Percentiles rank a stretch among this genome's conserved stretches.
These are phyloP conservation scores for Nicator chloris DNA, from an alignment of 2,113 vertebrate genomes.

Conservation along the genomic window DNA sequence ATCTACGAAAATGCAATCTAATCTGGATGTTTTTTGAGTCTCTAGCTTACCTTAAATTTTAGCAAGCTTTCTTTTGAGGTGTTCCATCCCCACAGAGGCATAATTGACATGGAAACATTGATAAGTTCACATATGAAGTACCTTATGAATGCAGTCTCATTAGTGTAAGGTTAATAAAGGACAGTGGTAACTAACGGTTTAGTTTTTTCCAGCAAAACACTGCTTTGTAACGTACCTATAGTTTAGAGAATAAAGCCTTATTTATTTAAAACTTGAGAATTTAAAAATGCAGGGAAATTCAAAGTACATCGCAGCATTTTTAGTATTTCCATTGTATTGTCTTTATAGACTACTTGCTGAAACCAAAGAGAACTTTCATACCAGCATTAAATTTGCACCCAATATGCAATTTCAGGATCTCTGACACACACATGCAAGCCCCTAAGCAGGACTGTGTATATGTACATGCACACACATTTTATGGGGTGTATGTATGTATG, in stretches of 20 bases:
- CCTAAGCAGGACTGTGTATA: not conserved
- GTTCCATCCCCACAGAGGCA: conserved; percentile 30
- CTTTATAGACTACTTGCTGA: conserved; percentile 73
- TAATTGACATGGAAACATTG: conserved; percentile 30
- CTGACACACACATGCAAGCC: conserved; percentile 41
- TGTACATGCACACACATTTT: not conserved
- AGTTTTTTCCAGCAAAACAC: conserved; percentile 36
- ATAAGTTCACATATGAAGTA: not conserved
- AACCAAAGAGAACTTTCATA: conserved; percentile 80
- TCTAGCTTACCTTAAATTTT: conserved; percentile 58
- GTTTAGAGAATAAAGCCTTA: conserved; percentile 67
- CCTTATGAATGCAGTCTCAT: conserved; percentile 27
- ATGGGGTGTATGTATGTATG: not conserved
- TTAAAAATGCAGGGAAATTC: conserved; percentile 71
- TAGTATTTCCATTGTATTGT: conserved; percentile 57
- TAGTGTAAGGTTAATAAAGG: conserved; percentile 28
- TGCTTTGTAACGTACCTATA: conserved; percentile 41
- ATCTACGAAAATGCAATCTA: not conserved
- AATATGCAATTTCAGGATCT: conserved; percentile 73
- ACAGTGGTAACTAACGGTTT: not conserved
- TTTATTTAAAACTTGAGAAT: conserved; percentile 66
- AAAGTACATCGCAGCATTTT: conserved; percentile 57
- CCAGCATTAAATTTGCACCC: conserved; percentile 77
- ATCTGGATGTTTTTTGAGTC: not conserved
- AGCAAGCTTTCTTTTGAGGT: conserved; percentile 24